These are phyloP conservation scores for Valencia hispanica DNA, from an alignment of 2,797 vertebrate species.

Conservation along the genomic window DNA sequence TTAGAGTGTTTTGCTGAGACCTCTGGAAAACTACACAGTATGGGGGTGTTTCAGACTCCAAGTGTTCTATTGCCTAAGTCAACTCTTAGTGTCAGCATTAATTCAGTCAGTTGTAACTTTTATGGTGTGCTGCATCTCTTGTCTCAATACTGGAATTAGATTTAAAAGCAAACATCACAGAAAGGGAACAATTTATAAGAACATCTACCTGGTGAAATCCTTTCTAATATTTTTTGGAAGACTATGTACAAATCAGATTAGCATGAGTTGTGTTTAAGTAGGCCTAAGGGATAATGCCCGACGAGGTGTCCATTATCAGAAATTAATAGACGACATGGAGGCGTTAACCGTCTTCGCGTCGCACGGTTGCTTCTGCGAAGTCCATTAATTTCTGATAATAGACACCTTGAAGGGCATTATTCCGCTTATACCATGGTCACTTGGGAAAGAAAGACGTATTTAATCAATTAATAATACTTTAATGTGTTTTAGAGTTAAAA, in stretches of 20 bases:
- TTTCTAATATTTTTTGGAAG: neutral
- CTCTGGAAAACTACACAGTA: constrained; percentile 10
- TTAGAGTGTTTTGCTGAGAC: constrained; percentile 43
- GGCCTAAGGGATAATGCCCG: no score
- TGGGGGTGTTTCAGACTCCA: constrained; percentile 24
- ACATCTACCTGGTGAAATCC: neutral
- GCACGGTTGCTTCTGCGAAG: no score
- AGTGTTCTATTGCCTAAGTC: constrained; percentile 39
- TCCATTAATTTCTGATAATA: no score
- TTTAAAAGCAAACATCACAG: constrained; percentile 8
- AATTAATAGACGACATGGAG: no score
- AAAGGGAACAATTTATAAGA: neutral
- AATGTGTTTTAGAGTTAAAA: no score
- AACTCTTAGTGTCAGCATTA: constrained; percentile 10
- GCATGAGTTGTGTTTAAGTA: neutral
- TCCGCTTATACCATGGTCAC: no score
- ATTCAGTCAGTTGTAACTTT: constrained; percentile 18
- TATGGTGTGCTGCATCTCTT: neutral
- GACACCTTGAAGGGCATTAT: no score
- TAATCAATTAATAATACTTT: no score
- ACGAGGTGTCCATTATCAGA: no score
- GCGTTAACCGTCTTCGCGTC: no score
- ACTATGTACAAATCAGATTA: neutral
- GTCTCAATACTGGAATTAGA: neutral
- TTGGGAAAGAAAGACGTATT: no score